These are phyloP conservation scores for Hyperoplus immaculatus DNA, from an alignment of 2,797 vertebrate species.

Conservation along the genomic window DNA sequence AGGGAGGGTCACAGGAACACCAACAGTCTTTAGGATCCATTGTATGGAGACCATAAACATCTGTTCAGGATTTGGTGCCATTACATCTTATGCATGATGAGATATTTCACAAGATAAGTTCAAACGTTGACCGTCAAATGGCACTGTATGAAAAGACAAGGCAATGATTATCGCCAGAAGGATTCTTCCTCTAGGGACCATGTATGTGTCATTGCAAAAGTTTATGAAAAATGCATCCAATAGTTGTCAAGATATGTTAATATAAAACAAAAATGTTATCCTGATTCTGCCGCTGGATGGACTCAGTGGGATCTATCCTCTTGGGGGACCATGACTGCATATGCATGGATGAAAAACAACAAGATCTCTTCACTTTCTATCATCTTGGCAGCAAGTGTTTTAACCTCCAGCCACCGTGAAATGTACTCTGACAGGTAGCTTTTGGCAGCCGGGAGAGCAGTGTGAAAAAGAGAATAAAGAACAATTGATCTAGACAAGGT, in stretches of 20 bases:
- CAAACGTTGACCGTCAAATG: background rate
- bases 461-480: constrained; percentile 15
- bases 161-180: too few relatives aligned
- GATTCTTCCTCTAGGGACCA: background rate
- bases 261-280: background rate
- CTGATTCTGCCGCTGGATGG: rapidly evolving
- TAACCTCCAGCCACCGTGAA: background rate
- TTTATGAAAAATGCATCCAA: background rate
- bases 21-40: background rate
- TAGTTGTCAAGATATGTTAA: background rate
- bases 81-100: background rate
- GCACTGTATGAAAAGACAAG: background rate
- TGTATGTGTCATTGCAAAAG: background rate
- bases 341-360: background rate
- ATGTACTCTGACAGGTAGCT: background rate
- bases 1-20: too few relatives aligned
- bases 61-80: background rate
- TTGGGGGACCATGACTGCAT: background rate
- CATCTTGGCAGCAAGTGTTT: background rate
- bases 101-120: background rate
- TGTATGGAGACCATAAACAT: background rate
- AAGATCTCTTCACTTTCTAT: constrained; percentile 5
- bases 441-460: constrained; percentile 1
- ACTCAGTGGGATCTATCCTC: background rate
- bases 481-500: constrained; percentile 32